Conservation (phyloP, 1,140 invertebrate genomes). For the Lycorma delicatula region DNA sequence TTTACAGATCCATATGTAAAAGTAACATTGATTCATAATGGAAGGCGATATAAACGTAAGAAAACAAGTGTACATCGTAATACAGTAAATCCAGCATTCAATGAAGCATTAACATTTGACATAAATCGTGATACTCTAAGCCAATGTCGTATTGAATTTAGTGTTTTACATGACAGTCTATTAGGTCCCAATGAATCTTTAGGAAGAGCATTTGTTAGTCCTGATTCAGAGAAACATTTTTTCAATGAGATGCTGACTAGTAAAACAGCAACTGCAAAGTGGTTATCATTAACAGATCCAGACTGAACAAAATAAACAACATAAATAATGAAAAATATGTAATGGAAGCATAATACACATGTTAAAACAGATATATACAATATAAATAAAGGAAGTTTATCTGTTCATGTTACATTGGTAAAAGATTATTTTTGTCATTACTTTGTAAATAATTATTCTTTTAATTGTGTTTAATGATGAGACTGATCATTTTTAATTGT, state of each 20-base stretch:
- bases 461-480: too few relatives aligned
- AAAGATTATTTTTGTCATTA: too few relatives aligned
- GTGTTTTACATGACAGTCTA: conserved; percentile 44
- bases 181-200: conserved; percentile 45
- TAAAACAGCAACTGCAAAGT: conserved; percentile 25
- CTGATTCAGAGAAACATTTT: conserved; percentile 41
- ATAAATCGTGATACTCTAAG: conserved; percentile 49
- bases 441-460: too few relatives aligned
- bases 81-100: conserved; percentile 76
- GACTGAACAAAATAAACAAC: too few relatives aligned
- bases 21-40: conserved; percentile 67
- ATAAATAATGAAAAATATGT: too few relatives aligned
- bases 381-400: too few relatives aligned
- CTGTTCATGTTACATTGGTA: too few relatives aligned
- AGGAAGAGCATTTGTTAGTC: conserved; percentile 42
- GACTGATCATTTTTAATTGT: too few relatives aligned
- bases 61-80: conserved; percentile 82
- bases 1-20: conserved; percentile 75
- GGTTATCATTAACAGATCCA: conserved; percentile 15
- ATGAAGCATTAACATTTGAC: conserved; percentile 80
- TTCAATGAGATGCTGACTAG: conserved; percentile 47
- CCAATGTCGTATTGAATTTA: conserved; percentile 42
- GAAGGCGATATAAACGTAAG: conserved; percentile 75
- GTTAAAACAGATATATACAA: too few relatives aligned
- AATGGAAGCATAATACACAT: too few relatives aligned